These are phyloP conservation scores for Gallinago paraguaiae DNA, from an alignment of 2,113 vertebrate genomes.

Conservation along the genomic window DNA sequence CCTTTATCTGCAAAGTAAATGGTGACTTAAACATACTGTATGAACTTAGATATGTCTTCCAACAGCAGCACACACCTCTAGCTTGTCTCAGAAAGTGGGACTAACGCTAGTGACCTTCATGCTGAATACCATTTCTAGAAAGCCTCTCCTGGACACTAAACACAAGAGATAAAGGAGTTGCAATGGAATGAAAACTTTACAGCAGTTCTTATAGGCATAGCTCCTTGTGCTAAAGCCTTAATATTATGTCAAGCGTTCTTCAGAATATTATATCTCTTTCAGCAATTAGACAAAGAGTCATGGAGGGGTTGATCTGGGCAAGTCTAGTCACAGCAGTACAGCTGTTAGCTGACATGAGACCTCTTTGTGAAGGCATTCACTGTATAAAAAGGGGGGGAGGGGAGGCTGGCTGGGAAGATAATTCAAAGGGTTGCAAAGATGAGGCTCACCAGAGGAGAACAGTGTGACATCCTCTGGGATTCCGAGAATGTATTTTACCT, in stretches of 20 bases:
- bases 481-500: background rate
- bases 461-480: background rate
- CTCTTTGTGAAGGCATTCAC: background rate
- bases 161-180: background rate
- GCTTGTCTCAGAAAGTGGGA: background rate
- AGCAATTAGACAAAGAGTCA: background rate
- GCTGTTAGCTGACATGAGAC: background rate
- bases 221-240: background rate
- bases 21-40: background rate
- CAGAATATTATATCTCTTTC: background rate
- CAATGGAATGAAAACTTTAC: background rate
- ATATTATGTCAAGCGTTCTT: background rate
- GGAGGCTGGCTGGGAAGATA: background rate
- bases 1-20: background rate
- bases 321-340: background rate
- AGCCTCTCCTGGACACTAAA: background rate
- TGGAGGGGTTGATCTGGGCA: background rate
- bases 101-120: background rate
- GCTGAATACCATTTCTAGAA: background rate
- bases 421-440: conserved; percentile 1
- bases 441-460: background rate
- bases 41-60: background rate
- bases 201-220: background rate
- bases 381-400: background rate
- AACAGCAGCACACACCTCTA: background rate